Percentiles rank a stretch among this genome's conserved stretches.
Conservation (phyloP, 2,888 invertebrate species). For the Smittia aterrima region DNA sequence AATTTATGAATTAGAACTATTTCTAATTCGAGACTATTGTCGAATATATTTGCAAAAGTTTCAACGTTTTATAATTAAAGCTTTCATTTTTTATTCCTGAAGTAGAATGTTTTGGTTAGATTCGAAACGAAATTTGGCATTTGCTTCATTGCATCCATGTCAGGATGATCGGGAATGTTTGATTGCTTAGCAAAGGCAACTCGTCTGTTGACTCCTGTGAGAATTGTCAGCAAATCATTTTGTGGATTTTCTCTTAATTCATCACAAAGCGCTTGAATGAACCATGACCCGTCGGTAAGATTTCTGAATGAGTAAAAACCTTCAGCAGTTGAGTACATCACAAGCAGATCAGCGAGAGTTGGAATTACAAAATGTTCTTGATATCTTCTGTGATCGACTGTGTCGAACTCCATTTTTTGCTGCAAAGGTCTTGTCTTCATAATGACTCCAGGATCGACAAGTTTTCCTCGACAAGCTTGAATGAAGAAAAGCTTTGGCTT, state of each 20-base stretch:
- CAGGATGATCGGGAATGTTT: constrained; percentile 52
- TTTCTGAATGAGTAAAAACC: constrained; percentile 71
- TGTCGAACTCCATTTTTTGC: no score
- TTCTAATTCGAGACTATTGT: no score
- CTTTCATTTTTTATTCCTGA: no score
- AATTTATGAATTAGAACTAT: no score
- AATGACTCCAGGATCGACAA: constrained; percentile 19
- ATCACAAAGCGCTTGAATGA: constrained; percentile 65
- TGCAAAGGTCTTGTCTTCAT: neutral
- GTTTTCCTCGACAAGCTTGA: constrained; percentile 51
- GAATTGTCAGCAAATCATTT: constrained; percentile 62
- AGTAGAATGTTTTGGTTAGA: constrained; percentile 61
- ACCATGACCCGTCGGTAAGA: constrained; percentile 68
- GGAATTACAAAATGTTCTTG: constrained; percentile 61
- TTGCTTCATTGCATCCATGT: constrained; percentile 62
- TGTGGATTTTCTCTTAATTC: constrained; percentile 56
- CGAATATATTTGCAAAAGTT: no score
- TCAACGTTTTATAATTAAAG: no score
- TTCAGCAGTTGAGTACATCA: constrained; percentile 67
- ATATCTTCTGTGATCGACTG: constrained; percentile 46
- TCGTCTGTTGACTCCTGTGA: constrained; percentile 62
- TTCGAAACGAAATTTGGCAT: constrained; percentile 67
- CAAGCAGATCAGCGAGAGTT: constrained; percentile 67
- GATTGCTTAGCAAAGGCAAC: constrained; percentile 69
- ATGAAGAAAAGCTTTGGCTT: constrained; percentile 73